Percentiles rank a stretch among this genome's conserved stretches.
phyloP scores from a whole-genome alignment of 2,888 invertebrate genomes.

The Leptopilina syphax region DNA sequence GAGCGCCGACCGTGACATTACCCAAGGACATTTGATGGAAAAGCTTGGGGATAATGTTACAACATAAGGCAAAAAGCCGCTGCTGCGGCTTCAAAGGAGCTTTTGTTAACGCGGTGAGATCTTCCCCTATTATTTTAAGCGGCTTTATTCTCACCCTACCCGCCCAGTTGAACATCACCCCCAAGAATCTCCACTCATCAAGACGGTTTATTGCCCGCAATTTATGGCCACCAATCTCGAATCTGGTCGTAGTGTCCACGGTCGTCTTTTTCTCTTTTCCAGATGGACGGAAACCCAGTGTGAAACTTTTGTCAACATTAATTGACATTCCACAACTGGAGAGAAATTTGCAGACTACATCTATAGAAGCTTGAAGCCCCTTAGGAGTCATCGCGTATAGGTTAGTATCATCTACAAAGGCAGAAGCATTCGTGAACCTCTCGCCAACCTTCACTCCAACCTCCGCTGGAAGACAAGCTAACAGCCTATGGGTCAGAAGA shows the following conservation, averaged over 20 bases:
- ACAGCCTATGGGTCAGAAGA: slow-evolving; percentile 45
- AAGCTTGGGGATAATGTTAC: slow-evolving; percentile 43
- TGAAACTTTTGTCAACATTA: neutral
- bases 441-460: slow-evolving; percentile 43
- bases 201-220: neutral
- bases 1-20: slow-evolving; percentile 43
- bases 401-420: slow-evolving; percentile 27
- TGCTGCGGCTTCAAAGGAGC: slow-evolving; percentile 53
- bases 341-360: neutral
- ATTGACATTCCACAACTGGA: neutral
- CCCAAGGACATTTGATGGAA: slow-evolving; percentile 70
- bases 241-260: neutral
- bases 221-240: neutral
- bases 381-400: slow-evolving; percentile 23
- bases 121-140: neutral
- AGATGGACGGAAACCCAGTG: neutral
- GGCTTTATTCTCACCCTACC: neutral
- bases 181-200: neutral
- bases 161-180: neutral
- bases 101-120: slow-evolving; percentile 43
- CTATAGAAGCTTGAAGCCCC: slow-evolving; percentile 59
- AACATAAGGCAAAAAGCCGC: slow-evolving; percentile 48
- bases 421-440: slow-evolving; percentile 4
- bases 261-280: neutral
- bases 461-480: slow-evolving; percentile 28